phyloP scores from a whole-genome alignment of 92 coral and sea anemone species.

The Umimayanthus chanpuru region DNA sequence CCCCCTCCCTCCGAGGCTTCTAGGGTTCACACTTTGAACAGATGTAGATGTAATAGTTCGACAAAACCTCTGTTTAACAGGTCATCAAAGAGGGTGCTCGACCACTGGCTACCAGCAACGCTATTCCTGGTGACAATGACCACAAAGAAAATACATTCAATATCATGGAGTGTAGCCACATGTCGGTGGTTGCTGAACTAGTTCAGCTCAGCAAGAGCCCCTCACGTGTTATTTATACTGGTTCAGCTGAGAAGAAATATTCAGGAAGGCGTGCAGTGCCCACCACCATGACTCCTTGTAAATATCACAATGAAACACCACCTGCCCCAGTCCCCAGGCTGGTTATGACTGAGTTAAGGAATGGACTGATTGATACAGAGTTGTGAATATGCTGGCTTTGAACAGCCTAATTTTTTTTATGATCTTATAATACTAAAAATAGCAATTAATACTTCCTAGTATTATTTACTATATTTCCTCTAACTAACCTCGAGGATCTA shows the following conservation, averaged over 20 bases:
- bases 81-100: conserved; percentile 35
- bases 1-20: too few species aligned
- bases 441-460: too few species aligned
- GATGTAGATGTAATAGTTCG: neutral
- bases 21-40: neutral
- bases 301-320: conserved; percentile 76
- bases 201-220: conserved; percentile 17
- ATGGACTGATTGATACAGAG: conserved; percentile 69
- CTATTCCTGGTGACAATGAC: conserved; percentile 22
- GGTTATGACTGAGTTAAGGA: conserved; percentile 54
- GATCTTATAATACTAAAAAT: neutral
- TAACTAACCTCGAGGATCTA: too few species aligned
- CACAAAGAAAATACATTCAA: conserved; percentile 10
- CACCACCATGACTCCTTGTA: conserved; percentile 75
- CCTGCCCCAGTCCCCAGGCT: conserved; percentile 61
- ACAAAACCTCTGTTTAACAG: conserved; percentile 32
- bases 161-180: conserved; percentile 57
- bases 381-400: conserved; percentile 28
- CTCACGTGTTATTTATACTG: conserved; percentile 50
- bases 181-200: conserved; percentile 60
- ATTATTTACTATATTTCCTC: too few species aligned
- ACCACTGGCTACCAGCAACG: neutral
- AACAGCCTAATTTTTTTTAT: neutral
- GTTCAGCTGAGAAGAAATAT: conserved; percentile 51
- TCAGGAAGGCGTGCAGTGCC: neutral